Base-by-base conservation (phyloP, 1,140 invertebrate species). In the Paralvinella palmiformis region DNA sequence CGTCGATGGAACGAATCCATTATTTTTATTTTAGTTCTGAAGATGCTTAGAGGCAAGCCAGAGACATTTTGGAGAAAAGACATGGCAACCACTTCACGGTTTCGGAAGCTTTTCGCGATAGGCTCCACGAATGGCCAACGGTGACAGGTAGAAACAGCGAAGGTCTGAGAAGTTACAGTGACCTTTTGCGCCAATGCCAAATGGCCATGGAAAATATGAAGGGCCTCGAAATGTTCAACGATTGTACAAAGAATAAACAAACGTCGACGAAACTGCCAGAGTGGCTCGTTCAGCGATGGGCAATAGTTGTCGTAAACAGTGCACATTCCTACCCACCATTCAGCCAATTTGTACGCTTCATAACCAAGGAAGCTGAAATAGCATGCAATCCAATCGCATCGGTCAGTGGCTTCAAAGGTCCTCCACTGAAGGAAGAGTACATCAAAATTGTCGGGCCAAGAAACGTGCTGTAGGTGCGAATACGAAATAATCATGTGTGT, bases 261-360 rank as follows among this genome's bases (percentile, higher is more conserved):
- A 57, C 70, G 24, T 52, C 69, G 50, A 3, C 41, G 17, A 70
- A 67, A 44, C 45, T 72, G 13, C 67, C 71, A 1, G 69, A 70
- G 13, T 70, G 69, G 71, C 20, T 70, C 33, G 61, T 69, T 2
- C 37, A 15, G 17, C 48, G 63, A 45, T 67, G 67, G 67, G 56
- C 29, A 1, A 61, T 65, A 29, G 61, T 67, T 20, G 71, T 60
- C 5, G 20, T 10, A 7, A 20, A 60, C 29, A 24, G 17, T 6
- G 67, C 45, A 33, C 55, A 61, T 20, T 41, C 37, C 22, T 69
- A 57, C 52, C 68, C 68, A 13, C 35, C 64, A 6, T 68, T 71
- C 48, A 45, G 35, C 0, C 53, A 64, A 2, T 69, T 71, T 56
- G 62, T 53, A 6, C 56, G 60, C 13, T 71, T 71, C 53, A 48